These are phyloP conservation scores for Drosophila mercatorum DNA, from an alignment of 2,888 invertebrate species.

Conservation along the genomic window DNA sequence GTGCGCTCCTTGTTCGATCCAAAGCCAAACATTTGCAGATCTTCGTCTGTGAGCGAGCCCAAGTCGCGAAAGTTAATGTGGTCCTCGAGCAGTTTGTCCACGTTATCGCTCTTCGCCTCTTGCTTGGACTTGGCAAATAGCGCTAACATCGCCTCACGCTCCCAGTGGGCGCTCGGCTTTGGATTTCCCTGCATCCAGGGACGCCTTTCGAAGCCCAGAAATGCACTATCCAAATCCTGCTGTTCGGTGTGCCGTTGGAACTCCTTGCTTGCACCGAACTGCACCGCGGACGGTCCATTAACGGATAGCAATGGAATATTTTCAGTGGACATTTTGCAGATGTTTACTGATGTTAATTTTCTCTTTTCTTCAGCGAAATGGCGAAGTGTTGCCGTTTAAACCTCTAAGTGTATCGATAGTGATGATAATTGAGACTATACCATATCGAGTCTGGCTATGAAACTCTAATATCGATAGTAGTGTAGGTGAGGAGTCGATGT, in stretches of 20 bases:
- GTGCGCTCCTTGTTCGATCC: constrained; percentile 56
- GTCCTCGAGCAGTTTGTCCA: constrained; percentile 72
- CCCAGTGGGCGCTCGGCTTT: constrained; percentile 26
- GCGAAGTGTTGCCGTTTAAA: constrained; percentile 32
- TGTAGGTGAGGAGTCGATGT: not conserved
- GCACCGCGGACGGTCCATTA: constrained; percentile 47
- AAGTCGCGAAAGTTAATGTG: constrained; percentile 80
- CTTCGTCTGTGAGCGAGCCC: constrained; percentile 72
- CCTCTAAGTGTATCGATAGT: constrained; percentile 27
- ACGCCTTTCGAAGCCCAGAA: constrained; percentile 59
- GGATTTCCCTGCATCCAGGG: constrained; percentile 50
- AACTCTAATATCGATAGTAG: constrained; percentile 25
- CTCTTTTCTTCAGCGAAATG: not conserved
- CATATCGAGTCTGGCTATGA: constrained; percentile 22
- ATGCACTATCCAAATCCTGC: constrained; percentile 65
- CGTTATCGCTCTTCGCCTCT: constrained; percentile 13
- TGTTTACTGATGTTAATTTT: not conserved
- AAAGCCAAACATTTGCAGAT: constrained; percentile 79
- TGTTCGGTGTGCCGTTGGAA: constrained; percentile 64
- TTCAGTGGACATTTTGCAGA: constrained; percentile 46
- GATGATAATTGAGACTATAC: constrained; percentile 19
- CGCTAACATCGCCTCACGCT: constrained; percentile 65
- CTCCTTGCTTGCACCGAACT: constrained; percentile 67
- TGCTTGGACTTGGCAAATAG: constrained; percentile 46
- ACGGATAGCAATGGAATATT: constrained; percentile 28